These are phyloP conservation scores for Colletes collaris DNA, from an alignment of 2,888 invertebrate species.

Conservation along the genomic window DNA sequence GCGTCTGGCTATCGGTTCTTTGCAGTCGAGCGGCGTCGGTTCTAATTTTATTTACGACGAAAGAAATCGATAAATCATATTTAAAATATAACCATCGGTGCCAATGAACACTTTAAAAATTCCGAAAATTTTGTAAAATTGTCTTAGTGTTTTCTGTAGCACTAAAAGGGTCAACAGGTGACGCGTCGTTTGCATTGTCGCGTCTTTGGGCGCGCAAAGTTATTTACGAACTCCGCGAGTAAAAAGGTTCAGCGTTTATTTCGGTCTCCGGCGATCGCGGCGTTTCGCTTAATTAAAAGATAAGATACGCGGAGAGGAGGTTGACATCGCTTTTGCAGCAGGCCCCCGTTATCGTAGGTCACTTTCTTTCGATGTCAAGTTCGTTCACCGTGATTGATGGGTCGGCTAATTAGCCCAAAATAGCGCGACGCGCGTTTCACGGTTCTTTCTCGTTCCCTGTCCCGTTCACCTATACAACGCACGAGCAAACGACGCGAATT, in stretches of 20 bases:
- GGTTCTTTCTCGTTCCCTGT: not conserved
- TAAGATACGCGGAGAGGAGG: constrained; percentile 32
- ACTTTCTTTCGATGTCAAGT: constrained; percentile 34
- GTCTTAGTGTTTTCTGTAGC: too few species aligned
- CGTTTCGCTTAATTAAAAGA: constrained; percentile 36
- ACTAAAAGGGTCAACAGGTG: too few species aligned
- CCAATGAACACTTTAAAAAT: too few species aligned
- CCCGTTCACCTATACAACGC: not conserved
- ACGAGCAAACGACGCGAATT: constrained; percentile 1
- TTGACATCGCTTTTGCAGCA: not conserved
- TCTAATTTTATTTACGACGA: too few species aligned
- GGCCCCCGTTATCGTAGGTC: constrained; percentile 31
- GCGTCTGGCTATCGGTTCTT: too few species aligned
- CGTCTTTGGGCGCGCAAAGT: too few species aligned
- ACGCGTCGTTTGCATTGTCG: too few species aligned
- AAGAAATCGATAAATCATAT: too few species aligned
- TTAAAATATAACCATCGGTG: too few species aligned
- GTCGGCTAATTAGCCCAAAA: constrained; percentile 49
- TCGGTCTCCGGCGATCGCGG: not conserved
- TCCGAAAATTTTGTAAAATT: too few species aligned
- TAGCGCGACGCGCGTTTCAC: constrained; percentile 21
- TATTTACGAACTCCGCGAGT: too few species aligned
- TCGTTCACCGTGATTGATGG: constrained; percentile 37
- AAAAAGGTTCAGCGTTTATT: not conserved
- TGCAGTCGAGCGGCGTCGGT: too few species aligned